A percentile compares a stretch with the other conserved stretches of the same genome.
Evolutionary conservation across 2,797 vertebrate genomes (phyloP).

Genomic region (Chanos chanos): DNA sequence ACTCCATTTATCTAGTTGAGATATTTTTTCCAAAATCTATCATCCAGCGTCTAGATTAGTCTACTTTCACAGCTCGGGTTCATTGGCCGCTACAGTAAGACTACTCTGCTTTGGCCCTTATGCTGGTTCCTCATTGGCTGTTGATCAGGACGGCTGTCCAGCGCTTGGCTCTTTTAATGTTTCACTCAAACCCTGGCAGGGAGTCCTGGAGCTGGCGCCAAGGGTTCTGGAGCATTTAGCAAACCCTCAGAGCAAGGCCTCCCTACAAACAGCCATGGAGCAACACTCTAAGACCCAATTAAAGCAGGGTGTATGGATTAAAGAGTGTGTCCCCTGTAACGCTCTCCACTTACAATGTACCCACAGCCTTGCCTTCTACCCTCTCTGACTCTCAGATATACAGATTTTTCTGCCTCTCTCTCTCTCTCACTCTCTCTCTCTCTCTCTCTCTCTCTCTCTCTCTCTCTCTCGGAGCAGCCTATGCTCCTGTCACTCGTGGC

Average conservation of each 20-base stretch:
- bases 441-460: background rate
- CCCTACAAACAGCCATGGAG: slow-evolving; percentile 25
- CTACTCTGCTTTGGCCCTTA: slow-evolving; percentile 23
- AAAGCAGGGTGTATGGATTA: slow-evolving; percentile 60
- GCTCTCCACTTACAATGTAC: slow-evolving; percentile 45
- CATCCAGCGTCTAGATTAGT: too few relatives aligned
- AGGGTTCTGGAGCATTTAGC: slow-evolving; percentile 43
- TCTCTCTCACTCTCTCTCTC: slow-evolving; percentile 47
- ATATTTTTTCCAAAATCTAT: too few relatives aligned
- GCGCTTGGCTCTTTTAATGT: slow-evolving; percentile 22
- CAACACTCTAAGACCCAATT: slow-evolving; percentile 51
- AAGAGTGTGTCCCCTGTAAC: slow-evolving; percentile 54
- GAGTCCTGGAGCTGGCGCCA: slow-evolving; percentile 39
- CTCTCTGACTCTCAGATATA: too few relatives aligned
- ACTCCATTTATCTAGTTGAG: too few relatives aligned
- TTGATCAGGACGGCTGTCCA: slow-evolving; percentile 29
- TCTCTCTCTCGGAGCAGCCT: background rate
- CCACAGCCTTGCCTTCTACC: slow-evolving; percentile 49
- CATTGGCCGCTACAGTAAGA: slow-evolving; percentile 20
- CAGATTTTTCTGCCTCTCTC: too few relatives aligned
- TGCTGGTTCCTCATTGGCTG: slow-evolving; percentile 31
- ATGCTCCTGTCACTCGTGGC: slow-evolving; percentile 1
- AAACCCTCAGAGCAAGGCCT: slow-evolving; percentile 16
- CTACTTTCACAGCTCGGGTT: slow-evolving; percentile 7
- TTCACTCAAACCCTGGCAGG: slow-evolving; percentile 33